Base-by-base conservation (phyloP, 2,888 invertebrate species). In the Apocheima hispidaria region DNA sequence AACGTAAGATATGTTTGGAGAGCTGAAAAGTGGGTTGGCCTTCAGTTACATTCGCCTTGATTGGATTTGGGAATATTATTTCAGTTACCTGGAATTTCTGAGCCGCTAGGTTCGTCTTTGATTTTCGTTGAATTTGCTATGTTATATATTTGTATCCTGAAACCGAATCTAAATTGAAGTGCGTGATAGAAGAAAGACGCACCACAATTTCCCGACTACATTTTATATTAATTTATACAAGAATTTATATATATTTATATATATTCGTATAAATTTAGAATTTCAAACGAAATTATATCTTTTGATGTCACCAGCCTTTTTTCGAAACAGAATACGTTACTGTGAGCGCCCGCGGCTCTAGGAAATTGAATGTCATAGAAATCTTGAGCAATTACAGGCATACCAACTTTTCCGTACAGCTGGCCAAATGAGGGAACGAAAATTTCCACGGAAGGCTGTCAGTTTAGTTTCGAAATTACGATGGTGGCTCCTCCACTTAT, bases 351-450 rank as follows among this genome's bases (percentile, higher is more conserved):
- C 23, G 44, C 9, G 51, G 55, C 55, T 60, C 23, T 55, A 40
- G 55, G 46, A 60, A 60, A 55, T 60, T 60, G 51, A 46, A 55
- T 51, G 50, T 51, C 44, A 55, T 50, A 60, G 55, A 60, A 60
- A 55, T 55, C 50, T 50, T 46, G 40, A 53, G 41, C 50, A 54
- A 60, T 43, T 60, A 54, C 33, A 38, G 2, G n/a, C 10, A 1
- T 1, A 28, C 26, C 2, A 44, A 44, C 9, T 44, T 44, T 16
- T 44, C 1, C 6, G 2, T 21, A 16, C 23, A 23, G 23, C 9
- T 26, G 43, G 2, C 7, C 12, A 43, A 43, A 26, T 14, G 41
- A 14, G 1, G n/a, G 2, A 44, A 26, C 16, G 14, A 26, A 28
- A 44, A 28, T 14, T 5, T 23, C 41, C 10, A 21, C 20, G 20